phyloP scores from a whole-genome alignment of 2,888 invertebrate genomes.

The Thecocarcelia acutangulata region DNA sequence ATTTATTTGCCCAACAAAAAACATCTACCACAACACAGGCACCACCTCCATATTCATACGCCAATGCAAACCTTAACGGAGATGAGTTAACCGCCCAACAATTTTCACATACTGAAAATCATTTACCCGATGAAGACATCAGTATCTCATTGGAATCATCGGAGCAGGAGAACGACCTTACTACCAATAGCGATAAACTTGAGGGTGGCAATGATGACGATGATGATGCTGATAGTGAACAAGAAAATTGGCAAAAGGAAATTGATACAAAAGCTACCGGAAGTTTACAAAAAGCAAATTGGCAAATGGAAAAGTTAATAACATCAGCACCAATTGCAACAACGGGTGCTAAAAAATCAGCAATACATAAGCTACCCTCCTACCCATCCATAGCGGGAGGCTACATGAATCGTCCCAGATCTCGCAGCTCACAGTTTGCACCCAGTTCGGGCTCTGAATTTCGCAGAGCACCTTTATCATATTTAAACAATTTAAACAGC shows the following conservation, averaged over 20 bases:
- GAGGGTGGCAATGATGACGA: conserved; percentile 27
- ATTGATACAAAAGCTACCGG: conserved; percentile 72
- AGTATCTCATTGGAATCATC: conserved; percentile 71
- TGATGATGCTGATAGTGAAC: conserved; percentile 24
- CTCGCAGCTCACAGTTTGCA: conserved; percentile 77
- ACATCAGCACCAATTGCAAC: conserved; percentile 47
- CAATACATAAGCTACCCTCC: conserved; percentile 74
- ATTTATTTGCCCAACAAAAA: conserved; percentile 71
- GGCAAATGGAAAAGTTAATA: conserved; percentile 68
- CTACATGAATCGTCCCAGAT: conserved; percentile 76
- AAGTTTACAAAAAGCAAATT: conserved; percentile 69
- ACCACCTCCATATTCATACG: conserved; percentile 54
- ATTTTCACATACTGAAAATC: conserved; percentile 71
- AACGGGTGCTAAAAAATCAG: conserved; percentile 71
- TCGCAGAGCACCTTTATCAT: conserved; percentile 58
- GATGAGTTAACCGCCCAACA: conserved; percentile 47
- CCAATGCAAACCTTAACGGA: conserved; percentile 47
- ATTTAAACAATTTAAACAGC: conserved; percentile 37
- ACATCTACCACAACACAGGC: conserved; percentile 67
- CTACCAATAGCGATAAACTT: conserved; percentile 42
- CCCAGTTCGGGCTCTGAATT: conserved; percentile 73
- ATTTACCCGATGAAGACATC: conserved; percentile 76
- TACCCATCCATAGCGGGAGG: conserved; percentile 75
- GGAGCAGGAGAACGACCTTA: conserved; percentile 55
- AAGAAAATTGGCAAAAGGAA: conserved; percentile 73